Evolutionary conservation across 2,888 invertebrate genomes (phyloP), one percentile per base, ranked within the genome.

Genomic region (Dryobotodes eremita): DNA sequence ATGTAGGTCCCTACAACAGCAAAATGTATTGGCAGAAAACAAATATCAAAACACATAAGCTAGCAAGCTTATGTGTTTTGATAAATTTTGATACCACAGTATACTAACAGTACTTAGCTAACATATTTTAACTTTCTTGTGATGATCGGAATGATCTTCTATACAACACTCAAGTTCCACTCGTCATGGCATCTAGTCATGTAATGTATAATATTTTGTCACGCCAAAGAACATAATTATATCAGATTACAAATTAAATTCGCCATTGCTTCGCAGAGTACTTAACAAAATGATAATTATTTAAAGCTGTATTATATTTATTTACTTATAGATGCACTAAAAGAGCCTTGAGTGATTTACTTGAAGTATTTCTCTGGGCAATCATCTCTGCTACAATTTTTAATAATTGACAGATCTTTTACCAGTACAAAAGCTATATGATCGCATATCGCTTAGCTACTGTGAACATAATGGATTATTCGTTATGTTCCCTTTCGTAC

Each of bases 251-350:
- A 84, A 74, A 73, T 66, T 75, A 50, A 76, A 85, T 80, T 85
- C 82, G 89, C 87, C 23, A 81, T 73, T 62, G 86, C 86, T 69
- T 69, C 17, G 65, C 84, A 70, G 42, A 62, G 42, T 57, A 68
- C 2, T 55, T 15, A 26, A 23, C 46, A 48, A 61, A 53, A 20
- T 59, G 7, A 65, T 26, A 76, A 23, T 31, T 46, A 36, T 50
- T 17, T 36, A 55, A 78, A 71, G 46, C n/a, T 55, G 20, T 50
- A 23, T 64, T 36, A 17, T 46, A 50, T 55, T 17, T 17, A 48
- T 65, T 71, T 26, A 77, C 26, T 42, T 11, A 62, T 23, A 1
- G 53, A 20, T 77, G 7, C 42, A 61, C 62, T 46, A 8, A 50
- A 46, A 36, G 23, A 62, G 48, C 48, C 55, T 48, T 26, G 26